phyloP scores from a whole-genome alignment of 2,113 vertebrate genomes.

The Daphoenositta chrysoptera region DNA sequence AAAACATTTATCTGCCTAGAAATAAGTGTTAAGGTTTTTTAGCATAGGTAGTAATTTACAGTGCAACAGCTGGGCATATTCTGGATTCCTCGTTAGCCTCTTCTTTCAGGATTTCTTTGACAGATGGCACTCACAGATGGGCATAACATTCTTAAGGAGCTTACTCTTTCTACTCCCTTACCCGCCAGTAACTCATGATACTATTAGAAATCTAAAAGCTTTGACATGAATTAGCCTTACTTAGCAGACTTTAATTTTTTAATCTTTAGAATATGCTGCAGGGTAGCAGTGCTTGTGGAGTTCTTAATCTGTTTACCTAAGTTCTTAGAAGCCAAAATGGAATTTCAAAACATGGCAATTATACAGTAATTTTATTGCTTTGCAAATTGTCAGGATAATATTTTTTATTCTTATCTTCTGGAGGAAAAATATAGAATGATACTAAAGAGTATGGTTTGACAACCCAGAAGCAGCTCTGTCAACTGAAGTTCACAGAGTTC shows the following conservation, averaged over 20 bases:
- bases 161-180: slow-evolving; percentile 78
- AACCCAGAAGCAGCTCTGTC: neutral
- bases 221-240: slow-evolving; percentile 65
- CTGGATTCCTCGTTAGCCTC: slow-evolving; percentile 43
- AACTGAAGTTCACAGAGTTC: neutral
- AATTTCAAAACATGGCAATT: neutral
- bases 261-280: slow-evolving; percentile 52
- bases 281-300: neutral
- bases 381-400: neutral
- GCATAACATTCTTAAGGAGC: slow-evolving; percentile 78
- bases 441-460: neutral
- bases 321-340: slow-evolving; percentile 19
- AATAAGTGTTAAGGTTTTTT: neutral
- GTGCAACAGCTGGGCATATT: slow-evolving; percentile 52
- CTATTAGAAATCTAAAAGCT: slow-evolving; percentile 60
- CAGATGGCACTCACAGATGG: slow-evolving; percentile 85
- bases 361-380: neutral
- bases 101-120: slow-evolving; percentile 55
- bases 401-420: neutral
- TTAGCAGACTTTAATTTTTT: slow-evolving; percentile 66
- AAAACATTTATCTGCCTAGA: slow-evolving; percentile 9
- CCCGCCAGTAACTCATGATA: slow-evolving; percentile 42
- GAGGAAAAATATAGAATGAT: neutral
- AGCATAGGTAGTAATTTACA: slow-evolving; percentile 19
- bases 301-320: slow-evolving; percentile 49